Evolutionary conservation across 1,140 invertebrate species (phyloP), one percentile per base, ranked within the genome.

Genomic region (Oncopodura yosiiana): DNA sequence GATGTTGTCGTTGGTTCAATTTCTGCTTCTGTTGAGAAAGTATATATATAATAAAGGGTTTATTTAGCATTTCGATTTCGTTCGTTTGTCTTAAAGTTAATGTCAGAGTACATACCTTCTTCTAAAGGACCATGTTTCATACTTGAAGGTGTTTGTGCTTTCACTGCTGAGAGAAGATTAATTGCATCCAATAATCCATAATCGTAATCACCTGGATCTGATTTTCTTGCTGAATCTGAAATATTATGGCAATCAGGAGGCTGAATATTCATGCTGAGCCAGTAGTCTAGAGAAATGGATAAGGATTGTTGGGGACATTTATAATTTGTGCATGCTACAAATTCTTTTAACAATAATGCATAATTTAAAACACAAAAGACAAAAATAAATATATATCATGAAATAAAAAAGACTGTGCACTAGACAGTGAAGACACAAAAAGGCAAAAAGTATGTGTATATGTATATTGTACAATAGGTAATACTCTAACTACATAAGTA

Each of bases 101-200:
- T 38, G 9, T 30, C 37, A 23, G 46, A n/a, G n/a, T n/a, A n/a
- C n/a, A n/a, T n/a, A n/a, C n/a, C 27, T 19, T 63, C 61, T 6
- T 59, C 56, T 9, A 55, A 19, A 9, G 52, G 42, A 8, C 52
- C 36, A 30, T 45, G 41, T 45, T 56, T 60, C 11, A 57, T 16
- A 1, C 49, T 56, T 21, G 58, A 39, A 2, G 61, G 57, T 12
- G 61, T 56, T 1, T 49, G 56, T 23, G 48, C 27, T 1, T 57
- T 57, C 36, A 60, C 60, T 3, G 53, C 50, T n/a, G 61, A 63
- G 2, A 63, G 46, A 14, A 63, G 37, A 30, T 63, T 63, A n/a
- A 63, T 63, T 19, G 61, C 61, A 44, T 63, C 58, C 27, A 63
- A 41, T 9, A 63, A 23, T 30, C 61, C 61, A 41, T 53, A 60